These are phyloP conservation scores for Morus bassanus DNA, from an alignment of 2,797 vertebrate genomes.

Conservation along the genomic window DNA sequence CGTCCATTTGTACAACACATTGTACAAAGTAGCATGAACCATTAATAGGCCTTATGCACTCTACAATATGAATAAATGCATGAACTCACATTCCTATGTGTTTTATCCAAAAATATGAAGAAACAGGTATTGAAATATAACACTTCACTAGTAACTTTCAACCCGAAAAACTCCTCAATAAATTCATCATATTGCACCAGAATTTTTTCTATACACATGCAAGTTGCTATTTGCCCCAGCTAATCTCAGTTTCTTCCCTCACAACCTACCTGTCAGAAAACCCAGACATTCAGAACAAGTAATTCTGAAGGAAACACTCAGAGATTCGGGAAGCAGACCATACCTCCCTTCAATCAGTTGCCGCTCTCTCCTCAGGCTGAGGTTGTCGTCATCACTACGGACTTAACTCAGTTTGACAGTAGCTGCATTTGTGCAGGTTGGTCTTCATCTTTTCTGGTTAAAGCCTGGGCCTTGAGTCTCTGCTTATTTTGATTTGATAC, in stretches of 20 bases:
- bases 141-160: neutral
- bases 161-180: neutral
- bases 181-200: neutral
- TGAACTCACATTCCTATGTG: neutral
- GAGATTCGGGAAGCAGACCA: constrained; percentile 36
- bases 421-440: constrained; percentile 13
- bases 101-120: neutral
- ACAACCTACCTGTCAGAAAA: constrained; percentile 63
- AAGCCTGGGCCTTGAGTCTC: constrained; percentile 1
- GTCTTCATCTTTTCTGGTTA: constrained; percentile 44
- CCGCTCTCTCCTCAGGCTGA: constrained; percentile 10
- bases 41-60: neutral
- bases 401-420: constrained; percentile 62
- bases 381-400: neutral
- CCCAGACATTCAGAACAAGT: constrained; percentile 47
- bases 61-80: neutral
- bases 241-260: constrained; percentile 17
- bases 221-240: neutral
- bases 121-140: neutral
- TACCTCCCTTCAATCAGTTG: constrained; percentile 33
- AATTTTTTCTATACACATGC: neutral
- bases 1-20: neutral
- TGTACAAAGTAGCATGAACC: neutral
- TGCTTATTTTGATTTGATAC: constrained; percentile 2
- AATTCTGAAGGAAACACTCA: constrained; percentile 46